These are phyloP conservation scores for Bergia puertoricense DNA, from an alignment of 92 coral and sea anemone genomes.

Conservation along the genomic window DNA sequence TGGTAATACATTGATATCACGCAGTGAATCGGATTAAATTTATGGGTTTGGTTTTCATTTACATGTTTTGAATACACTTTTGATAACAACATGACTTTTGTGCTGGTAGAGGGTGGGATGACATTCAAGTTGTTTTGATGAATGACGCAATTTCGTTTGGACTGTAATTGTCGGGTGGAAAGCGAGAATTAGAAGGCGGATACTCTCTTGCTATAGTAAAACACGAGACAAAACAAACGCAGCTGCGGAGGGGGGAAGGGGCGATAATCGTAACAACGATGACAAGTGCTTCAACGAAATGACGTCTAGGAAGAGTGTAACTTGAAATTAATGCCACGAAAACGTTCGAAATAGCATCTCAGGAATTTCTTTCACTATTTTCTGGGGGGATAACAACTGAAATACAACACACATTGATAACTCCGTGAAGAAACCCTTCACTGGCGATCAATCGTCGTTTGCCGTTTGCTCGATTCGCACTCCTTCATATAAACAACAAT, in stretches of 20 bases:
- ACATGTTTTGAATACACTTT: constrained; percentile 41
- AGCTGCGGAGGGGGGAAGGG: background rate
- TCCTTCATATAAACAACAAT: too few relatives aligned
- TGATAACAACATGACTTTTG: constrained; percentile 22
- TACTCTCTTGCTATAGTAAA: background rate
- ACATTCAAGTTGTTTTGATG: constrained; percentile 15
- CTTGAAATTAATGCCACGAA: too few relatives aligned
- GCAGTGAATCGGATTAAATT: constrained; percentile 2
- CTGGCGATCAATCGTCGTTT: too few relatives aligned
- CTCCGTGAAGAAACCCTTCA: too few relatives aligned
- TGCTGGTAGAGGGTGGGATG: background rate
- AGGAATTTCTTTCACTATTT: too few relatives aligned
- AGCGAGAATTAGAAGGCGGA: background rate
- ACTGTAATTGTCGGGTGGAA: background rate
- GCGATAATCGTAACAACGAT: background rate
- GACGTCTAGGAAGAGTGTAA: too few relatives aligned
- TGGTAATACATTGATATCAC: constrained; percentile 32
- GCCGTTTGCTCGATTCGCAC: too few relatives aligned
- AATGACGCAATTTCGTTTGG: constrained; percentile 41
- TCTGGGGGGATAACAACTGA: too few relatives aligned
- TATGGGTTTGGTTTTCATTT: background rate
- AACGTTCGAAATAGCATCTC: too few relatives aligned
- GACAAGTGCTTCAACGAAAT: background rate
- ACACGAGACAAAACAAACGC: background rate
- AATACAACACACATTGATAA: too few relatives aligned